phyloP scores from a whole-genome alignment of 2,113 vertebrate genomes.

The Seriola rivoliana region DNA sequence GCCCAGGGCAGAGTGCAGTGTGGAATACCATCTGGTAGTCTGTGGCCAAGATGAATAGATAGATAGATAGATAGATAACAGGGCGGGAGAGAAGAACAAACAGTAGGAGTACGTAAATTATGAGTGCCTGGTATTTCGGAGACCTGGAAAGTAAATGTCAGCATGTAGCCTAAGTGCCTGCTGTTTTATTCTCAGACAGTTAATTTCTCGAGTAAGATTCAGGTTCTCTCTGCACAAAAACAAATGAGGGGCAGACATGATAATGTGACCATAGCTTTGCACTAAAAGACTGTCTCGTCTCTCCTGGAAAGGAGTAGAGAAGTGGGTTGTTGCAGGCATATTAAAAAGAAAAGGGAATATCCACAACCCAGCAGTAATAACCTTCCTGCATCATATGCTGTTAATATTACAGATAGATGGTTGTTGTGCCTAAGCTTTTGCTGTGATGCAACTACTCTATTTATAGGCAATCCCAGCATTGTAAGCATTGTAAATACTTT shows the following conservation, averaged over 20 bases:
- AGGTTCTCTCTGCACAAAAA: constrained; percentile 36
- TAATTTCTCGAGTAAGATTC: constrained; percentile 51
- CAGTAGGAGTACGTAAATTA: constrained; percentile 24
- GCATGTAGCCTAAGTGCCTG: constrained; percentile 40
- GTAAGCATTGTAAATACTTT: constrained; percentile 60
- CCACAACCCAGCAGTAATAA: constrained; percentile 47
- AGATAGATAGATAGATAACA: background rate
- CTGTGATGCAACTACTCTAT: constrained; percentile 56
- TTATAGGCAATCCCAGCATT: constrained; percentile 65
- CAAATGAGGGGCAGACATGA: constrained; percentile 41
- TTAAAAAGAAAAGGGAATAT: constrained; percentile 55
- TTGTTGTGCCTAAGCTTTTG: constrained; percentile 51
- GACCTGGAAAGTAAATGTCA: constrained; percentile 66
- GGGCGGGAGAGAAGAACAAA: background rate
- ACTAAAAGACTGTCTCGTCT: constrained; percentile 34
- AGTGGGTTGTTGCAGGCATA: constrained; percentile 41
- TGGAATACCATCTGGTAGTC: constrained; percentile 49
- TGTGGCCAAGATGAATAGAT: background rate
- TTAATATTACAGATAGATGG: constrained; percentile 61
- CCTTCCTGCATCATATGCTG: constrained; percentile 39
- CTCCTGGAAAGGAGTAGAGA: constrained; percentile 34
- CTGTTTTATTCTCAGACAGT: constrained; percentile 56
- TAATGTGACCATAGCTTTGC: constrained; percentile 24
- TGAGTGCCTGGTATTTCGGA: constrained; percentile 47
- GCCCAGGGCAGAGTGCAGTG: constrained; percentile 26